phyloP scores from a whole-genome alignment of 2,888 invertebrate species.

The Blera fallax region DNA sequence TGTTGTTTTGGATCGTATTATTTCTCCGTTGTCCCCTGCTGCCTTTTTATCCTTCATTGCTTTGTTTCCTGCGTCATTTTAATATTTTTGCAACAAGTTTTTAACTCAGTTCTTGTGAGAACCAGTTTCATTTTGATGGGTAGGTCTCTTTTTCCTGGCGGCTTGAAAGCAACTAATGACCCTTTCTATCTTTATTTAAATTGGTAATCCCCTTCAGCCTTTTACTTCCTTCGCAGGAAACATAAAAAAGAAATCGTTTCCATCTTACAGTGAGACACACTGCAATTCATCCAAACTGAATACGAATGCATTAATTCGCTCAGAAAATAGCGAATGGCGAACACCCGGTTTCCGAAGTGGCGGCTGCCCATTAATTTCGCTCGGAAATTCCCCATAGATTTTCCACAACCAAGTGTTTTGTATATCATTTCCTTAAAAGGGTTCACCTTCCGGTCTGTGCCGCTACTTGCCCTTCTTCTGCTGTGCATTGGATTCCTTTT shows the following conservation, averaged over 20 bases:
- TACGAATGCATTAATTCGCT: constrained; percentile 50
- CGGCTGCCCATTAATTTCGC: constrained; percentile 68
- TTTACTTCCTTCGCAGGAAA: constrained; percentile 17
- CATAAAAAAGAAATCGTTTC: constrained; percentile 22
- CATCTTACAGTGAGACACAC: background rate
- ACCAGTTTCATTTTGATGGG: too few species aligned
- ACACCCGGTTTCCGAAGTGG: constrained; percentile 46
- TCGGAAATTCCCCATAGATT: constrained; percentile 71
- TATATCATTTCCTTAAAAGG: constrained; percentile 80
- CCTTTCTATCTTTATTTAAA: too few species aligned
- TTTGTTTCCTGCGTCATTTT: too few species aligned
- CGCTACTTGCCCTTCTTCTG: background rate
- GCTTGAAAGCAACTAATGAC: too few species aligned
- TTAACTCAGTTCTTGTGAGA: too few species aligned
- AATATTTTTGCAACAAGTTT: too few species aligned
- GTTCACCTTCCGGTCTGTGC: constrained; percentile 73
- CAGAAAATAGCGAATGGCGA: constrained; percentile 12
- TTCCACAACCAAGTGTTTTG: constrained; percentile 69
- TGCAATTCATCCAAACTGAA: constrained; percentile 45
- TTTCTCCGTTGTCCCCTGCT: too few species aligned
- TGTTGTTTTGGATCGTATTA: too few species aligned
- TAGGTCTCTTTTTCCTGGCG: too few species aligned
- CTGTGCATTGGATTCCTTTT: background rate
- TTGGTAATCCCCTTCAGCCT: background rate
- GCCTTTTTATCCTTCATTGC: too few species aligned